Base-by-base conservation (phyloP, 2,113 vertebrate genomes). In the Nibea coibor region DNA sequence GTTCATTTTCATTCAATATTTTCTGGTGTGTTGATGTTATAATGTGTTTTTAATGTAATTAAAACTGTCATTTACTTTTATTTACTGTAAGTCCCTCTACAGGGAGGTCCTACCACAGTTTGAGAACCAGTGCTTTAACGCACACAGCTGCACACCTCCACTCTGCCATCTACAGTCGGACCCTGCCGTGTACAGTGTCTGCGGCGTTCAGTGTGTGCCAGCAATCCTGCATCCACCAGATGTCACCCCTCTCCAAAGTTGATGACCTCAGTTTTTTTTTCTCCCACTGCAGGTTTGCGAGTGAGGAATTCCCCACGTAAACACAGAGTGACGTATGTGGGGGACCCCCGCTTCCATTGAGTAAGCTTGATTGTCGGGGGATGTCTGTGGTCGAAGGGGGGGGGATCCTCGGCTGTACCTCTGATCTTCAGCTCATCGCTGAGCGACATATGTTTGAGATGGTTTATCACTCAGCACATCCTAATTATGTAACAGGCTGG, bases 271-370 rank as follows among this genome's bases (percentile, higher is more conserved):
- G 2, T 54, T 47, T 53, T 72, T 48, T 61, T 35, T 9, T 39
- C 8, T 58, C 73, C 77, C 45, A 72, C 8, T 4, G 31, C 26
- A 64, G 67, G 57, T 71, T 71, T 78, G 11, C 65, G 54, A 0
- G 42, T 51, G 85, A 94, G 94, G 92, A 93, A 92, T 92, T 91
- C 93, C 94, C 93, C 89, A 56, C 59, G 69, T 91, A 89, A 86
- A 78, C 87, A 73, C 35, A 2, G 54, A 24, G 61, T 95, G 93
- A 94, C 93, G 91, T 91, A 83, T 3, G 19, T 12, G 91, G 90
- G 35, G 82, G 92, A 91, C 92, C 91, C 88, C 81, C 50, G 68
- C 89, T 45, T 90, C 81, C 42, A 80, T 86, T 75, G 88, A 93
- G 82, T 89, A 87, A 84, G 85, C 85, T 59, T 59, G 50, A 54